A percentile compares a stretch with the other conserved stretches of the same genome.
phyloP scores from a whole-genome alignment of 2,113 vertebrate genomes.

The Rostratula benghalensis region DNA sequence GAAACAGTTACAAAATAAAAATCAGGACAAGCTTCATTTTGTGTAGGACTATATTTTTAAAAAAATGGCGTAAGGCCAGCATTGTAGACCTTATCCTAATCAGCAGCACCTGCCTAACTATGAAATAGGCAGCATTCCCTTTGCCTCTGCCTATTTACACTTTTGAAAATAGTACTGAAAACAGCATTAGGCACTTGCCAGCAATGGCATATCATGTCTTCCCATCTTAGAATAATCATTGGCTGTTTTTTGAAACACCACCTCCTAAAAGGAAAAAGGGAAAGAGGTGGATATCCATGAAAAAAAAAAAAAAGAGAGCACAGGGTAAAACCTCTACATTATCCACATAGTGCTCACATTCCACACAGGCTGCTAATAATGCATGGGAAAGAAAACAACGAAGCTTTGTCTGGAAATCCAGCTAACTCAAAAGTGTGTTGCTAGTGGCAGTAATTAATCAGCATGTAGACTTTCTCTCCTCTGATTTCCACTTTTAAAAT shows the following conservation, averaged over 20 bases:
- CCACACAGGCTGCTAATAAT: neutral
- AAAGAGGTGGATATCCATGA: neutral
- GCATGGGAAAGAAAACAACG: neutral
- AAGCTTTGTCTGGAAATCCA: neutral
- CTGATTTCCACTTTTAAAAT: neutral
- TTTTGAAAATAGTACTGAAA: neutral
- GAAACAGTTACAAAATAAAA: neutral
- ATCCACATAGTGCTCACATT: neutral
- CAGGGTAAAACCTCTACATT: neutral
- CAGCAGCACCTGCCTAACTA: neutral
- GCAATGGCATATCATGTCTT: too few relatives aligned
- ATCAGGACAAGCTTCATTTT: neutral
- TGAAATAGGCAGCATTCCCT: neutral
- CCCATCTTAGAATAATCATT: neutral
- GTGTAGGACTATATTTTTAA: neutral
- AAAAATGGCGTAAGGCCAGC: neutral
- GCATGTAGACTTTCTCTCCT: neutral
- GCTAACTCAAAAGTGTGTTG: neutral
- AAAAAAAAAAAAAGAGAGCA: neutral
- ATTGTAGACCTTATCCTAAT: neutral
- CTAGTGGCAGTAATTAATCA: neutral
- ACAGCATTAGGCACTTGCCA: neutral
- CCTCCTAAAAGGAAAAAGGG: neutral
- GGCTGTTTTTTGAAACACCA: neutral
- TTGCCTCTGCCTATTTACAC: neutral